Evolutionary conservation across 2,888 invertebrate genomes (phyloP), one percentile per base, ranked within the genome.

Genomic region (Heliconius ethilla): DNA sequence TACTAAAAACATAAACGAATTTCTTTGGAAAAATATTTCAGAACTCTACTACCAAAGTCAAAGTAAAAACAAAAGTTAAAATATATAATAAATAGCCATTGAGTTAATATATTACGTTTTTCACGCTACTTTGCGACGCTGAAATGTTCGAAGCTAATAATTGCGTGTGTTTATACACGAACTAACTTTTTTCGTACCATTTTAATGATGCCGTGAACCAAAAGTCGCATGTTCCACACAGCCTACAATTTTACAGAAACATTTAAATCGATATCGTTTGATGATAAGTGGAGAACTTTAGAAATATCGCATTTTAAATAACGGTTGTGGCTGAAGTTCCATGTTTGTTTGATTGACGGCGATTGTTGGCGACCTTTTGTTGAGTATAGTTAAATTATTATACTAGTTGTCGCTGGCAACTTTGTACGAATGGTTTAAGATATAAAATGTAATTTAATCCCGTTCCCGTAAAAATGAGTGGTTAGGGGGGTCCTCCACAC

Each of bases 121-220:
- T 79, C 80, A 81, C 81, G 78, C 78, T 75, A 81, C 63, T 76
- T 80, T 72, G 80, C 78, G 80, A 78, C 75, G 79, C 70, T 76
- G 63, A 81, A 81, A 79, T 81, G 79, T 80, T 79, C 72, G 78
- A 79, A 81, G 75, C 75, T 81, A 79, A 81, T 81, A 81, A 80
- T 81, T 81, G 81, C 81, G 81, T 81, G 81, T 80, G 80, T 81
- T 80, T 81, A 81, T 78, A 76, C 77, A 79, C 79, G 81, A 81
- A 76, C 75, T 67, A 81, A 77, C 67, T 78, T 81, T 81, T 80
- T 79, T 81, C 74, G 74, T 81, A 81, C 67, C 70, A 78, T 74
- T 78, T 82, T 79, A 79, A 79, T 79, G 78, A 78, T 79, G 78
- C 77, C 79, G 77, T 78, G 78, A 75, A 79, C 78, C 78, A 78